Evolutionary conservation across 2,888 invertebrate genomes (phyloP), one percentile per base, ranked within the genome.

Genomic region (Sarcophaga subvicina): DNA sequence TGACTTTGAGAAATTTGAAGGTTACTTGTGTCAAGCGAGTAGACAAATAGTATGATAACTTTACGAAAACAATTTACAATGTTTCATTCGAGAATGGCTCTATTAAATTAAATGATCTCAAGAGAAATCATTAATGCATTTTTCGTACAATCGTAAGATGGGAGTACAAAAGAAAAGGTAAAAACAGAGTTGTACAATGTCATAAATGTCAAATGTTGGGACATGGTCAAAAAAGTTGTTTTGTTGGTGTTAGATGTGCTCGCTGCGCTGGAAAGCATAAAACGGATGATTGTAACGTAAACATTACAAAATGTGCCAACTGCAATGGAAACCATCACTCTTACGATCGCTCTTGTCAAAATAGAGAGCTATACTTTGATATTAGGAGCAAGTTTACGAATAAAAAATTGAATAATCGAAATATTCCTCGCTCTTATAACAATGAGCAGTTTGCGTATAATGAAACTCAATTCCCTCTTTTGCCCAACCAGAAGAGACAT

Each of bases 241-340:
- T 25, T 25, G 25, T 25, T 25, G 25, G 25, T 25, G 25, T 25
- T 25, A 2, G 25, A 25, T 25, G 25, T 25, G 25, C 25, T 25
- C 25, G 25, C 25, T 25, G 25, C 27, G 27, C 27, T 27, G 27
- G 27, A 27, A 27, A 27, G 4, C 27, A 27, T 27, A 27, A 27
- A 27, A 27, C 27, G 4, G 27, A 3, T 27, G 27, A 27, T 27
- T 27, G 27, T 27, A 27, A 27, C 27, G 27, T 60, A 77, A 69
- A 27, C 27, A 5, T 27, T 27, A 27, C 4, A 4, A 27, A 27
- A 27, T 27, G 27, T 27, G 27, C 5, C 47, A 86, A 86, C 49
- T 88, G 86, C 25, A 80, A 80, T 10, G 67, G 67, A 1, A 64
- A 70, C 3, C 83, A 85, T 64, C 83, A 88, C 49, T 76, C 88